Evolutionary conservation across 2,888 invertebrate species (phyloP).

Genomic region (Icerya purchasi): DNA sequence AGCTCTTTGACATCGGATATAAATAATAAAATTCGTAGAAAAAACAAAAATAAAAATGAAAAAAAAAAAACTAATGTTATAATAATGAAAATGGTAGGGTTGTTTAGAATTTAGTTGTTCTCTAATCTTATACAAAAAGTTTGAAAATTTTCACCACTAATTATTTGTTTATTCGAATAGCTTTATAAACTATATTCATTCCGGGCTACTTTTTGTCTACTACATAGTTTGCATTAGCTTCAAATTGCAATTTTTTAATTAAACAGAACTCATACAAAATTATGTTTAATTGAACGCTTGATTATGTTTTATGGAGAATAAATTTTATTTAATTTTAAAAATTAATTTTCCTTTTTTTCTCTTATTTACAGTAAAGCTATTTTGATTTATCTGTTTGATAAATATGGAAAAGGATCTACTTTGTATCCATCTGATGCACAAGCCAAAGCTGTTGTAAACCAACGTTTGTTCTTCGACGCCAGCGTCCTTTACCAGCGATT

Average conservation of each 20-base stretch:
- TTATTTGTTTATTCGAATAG: no score
- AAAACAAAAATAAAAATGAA: no score
- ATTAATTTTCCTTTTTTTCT: conserved; percentile 10
- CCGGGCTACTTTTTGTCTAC: no score
- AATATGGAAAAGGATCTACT: conserved; percentile 54
- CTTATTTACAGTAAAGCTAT: conserved; percentile 42
- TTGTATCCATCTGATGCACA: conserved; percentile 59
- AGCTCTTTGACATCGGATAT: no score
- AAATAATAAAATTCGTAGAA: no score
- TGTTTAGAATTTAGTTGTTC: no score
- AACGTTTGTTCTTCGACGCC: conserved; percentile 57
- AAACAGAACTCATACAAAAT: background rate
- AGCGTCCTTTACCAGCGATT: conserved; percentile 50
- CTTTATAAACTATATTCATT: no score
- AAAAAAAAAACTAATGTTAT: no score
- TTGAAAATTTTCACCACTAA: no score
- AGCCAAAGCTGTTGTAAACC: conserved; percentile 53
- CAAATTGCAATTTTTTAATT: background rate
- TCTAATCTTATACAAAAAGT: no score
- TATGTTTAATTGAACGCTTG: background rate
- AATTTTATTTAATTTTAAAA: background rate
- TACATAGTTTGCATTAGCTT: no score
- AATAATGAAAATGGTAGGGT: no score
- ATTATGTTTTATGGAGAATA: background rate
- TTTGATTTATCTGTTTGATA: conserved; percentile 52